Conservation (phyloP, 2,797 vertebrate genomes). For the Hyperoplus lanceolatus region DNA sequence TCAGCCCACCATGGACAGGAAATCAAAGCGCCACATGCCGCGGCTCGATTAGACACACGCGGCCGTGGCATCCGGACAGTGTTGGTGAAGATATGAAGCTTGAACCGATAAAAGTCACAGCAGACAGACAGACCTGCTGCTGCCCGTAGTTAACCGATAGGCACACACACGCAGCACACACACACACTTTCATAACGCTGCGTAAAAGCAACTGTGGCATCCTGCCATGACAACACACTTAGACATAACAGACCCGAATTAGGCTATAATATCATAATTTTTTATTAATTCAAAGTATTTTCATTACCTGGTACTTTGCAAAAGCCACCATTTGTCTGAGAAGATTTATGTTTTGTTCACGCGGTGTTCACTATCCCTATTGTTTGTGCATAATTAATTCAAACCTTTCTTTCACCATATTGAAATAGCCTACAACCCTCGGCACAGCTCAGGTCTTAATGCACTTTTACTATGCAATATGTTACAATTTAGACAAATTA, state of each 20-base stretch:
- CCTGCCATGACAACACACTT: neutral
- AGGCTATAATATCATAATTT: neutral
- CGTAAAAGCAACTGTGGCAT: neutral
- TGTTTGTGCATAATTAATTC: neutral
- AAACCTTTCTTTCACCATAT: neutral
- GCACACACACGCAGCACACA: neutral
- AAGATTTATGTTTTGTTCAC: neutral
- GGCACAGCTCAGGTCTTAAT: neutral
- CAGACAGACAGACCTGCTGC: neutral
- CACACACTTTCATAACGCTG: neutral
- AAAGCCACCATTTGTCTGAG: neutral
- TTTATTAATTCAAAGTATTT: neutral
- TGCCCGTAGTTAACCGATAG: conserved; percentile 17
- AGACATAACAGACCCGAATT: neutral
- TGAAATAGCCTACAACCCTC: conserved; percentile 25
- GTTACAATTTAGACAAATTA: neutral
- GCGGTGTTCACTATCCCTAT: neutral
- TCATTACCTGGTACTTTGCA: neutral
- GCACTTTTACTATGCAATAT: neutral
- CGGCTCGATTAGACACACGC: conserved; percentile 70
- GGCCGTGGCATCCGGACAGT: conserved; percentile 67
- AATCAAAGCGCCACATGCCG: conserved; percentile 80
- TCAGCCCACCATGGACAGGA: conserved; percentile 67
- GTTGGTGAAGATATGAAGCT: conserved; percentile 58
- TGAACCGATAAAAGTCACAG: conserved; percentile 52